Conservation (phyloP, 2,888 invertebrate species). For the Volucella inflata region DNA sequence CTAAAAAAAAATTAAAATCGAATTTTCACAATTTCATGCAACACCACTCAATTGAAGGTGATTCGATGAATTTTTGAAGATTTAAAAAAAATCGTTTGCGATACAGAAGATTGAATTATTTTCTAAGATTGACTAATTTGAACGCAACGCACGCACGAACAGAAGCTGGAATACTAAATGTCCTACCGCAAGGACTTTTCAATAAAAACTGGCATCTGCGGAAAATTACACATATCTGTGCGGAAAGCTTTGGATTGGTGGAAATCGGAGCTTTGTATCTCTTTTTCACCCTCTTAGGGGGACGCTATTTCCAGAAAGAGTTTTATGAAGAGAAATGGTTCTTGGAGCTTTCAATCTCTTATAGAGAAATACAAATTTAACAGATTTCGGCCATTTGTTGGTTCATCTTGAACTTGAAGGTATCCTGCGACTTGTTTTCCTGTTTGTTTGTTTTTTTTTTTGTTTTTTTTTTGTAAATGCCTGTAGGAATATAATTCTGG, state of each 20-base stretch:
- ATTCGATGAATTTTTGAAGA: no score
- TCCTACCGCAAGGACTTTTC: conserved; percentile 74
- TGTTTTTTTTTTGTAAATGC: conserved; percentile 34
- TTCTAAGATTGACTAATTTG: conserved; percentile 27
- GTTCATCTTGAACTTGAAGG: conserved; percentile 63
- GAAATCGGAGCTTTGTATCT: conserved; percentile 31
- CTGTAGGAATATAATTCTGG: background rate
- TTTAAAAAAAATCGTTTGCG: conserved; percentile 1
- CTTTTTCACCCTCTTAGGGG: conserved; percentile 25
- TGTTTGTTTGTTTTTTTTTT: no score
- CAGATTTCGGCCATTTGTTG: conserved; percentile 47
- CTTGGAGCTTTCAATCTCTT: conserved; percentile 8
- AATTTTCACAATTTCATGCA: no score
- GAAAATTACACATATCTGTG: conserved; percentile 34
- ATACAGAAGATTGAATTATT: background rate
- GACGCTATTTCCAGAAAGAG: conserved; percentile 62
- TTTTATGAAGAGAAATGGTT: conserved; percentile 23
- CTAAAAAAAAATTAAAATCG: background rate
- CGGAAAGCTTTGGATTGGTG: conserved; percentile 38
- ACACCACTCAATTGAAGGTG: no score
- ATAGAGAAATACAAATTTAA: background rate
- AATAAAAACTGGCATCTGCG: conserved; percentile 69
- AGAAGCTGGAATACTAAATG: conserved; percentile 69
- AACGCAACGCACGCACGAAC: conserved; percentile 69
- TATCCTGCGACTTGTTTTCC: background rate